Evolutionary conservation across 2,888 invertebrate species (phyloP), one percentile per base, ranked within the genome.

Genomic region (Nomada hirtipes): DNA sequence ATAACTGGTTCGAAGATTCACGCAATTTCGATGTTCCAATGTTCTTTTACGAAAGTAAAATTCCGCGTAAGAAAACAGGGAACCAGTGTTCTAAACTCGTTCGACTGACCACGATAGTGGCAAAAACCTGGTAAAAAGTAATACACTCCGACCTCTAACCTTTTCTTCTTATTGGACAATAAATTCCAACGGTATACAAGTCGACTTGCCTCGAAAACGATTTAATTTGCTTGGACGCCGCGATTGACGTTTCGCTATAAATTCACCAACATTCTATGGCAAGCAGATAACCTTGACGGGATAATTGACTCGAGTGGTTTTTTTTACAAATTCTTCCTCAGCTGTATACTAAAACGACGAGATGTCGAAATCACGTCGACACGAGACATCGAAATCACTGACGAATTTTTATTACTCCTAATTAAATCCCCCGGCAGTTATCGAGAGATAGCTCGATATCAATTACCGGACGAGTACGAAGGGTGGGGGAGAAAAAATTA

Each of bases 231-330:
- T 23, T 26, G 70, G 53, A 42, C 69, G 20, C 57, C 50, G 13
- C 67, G 83, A 75, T 75, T 59, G 76, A 77, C 76, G 69, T 57
- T n/a, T 36, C 53, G 75, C 64, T 78, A 82, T 82, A 88, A 88
- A 88, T 85, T 88, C 83, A 65, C 52, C 60, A 53, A 63, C 61
- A 36, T 29, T 60, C 63, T 44, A 29, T 75, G 55, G 9, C 60
- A 36, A 50, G 64, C 52, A 50, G 85, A 88, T 87, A 89, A 87
- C 89, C 89, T 89, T 89, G 87, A 82, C 72, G 71, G 84, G 87
- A 87, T 88, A 89, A 86, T 88, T 64, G 23, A 61, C 36, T 55
- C 65, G 65, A 75, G 53, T 52, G n/a, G 15, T 55, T 44, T 47
- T 57, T 44, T 63, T 15, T 53, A 20, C 26, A 18, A 55, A 55